Conservation (phyloP, 2,797 vertebrate species). For the Pitangus sulphuratus region DNA sequence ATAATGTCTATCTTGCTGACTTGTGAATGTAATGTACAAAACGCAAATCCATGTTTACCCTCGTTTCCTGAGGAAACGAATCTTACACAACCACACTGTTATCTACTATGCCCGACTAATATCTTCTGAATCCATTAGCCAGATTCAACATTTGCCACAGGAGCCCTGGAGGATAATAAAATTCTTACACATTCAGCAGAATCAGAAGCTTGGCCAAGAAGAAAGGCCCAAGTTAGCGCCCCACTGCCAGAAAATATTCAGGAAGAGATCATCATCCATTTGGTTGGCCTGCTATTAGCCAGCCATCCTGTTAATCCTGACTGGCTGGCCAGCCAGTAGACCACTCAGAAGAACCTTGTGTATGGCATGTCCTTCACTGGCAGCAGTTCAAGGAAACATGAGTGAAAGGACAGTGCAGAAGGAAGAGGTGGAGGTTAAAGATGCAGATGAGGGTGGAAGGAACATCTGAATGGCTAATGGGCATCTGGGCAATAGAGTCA, state of each 20-base stretch:
- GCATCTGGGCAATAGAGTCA: neutral
- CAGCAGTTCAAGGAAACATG: neutral
- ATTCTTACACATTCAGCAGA: neutral
- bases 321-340: rapidly evolving
- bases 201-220: neutral
- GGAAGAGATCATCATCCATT: neutral
- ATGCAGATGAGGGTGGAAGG: neutral
- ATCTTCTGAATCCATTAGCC: neutral
- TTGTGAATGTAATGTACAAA: neutral
- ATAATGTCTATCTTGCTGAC: neutral
- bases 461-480: neutral
- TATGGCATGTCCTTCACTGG: neutral
- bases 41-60: neutral
- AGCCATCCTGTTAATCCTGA: neutral
- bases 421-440: neutral
- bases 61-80: neutral
- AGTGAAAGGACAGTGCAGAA: neutral
- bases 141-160: neutral
- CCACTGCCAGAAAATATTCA: neutral
- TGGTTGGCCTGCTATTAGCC: neutral
- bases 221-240: neutral
- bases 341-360: neutral
- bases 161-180: neutral
- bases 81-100: neutral
- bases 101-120: neutral